Evolutionary conservation across 2,797 vertebrate genomes (phyloP).

Genomic region (Dromococcyx pavoninus): DNA sequence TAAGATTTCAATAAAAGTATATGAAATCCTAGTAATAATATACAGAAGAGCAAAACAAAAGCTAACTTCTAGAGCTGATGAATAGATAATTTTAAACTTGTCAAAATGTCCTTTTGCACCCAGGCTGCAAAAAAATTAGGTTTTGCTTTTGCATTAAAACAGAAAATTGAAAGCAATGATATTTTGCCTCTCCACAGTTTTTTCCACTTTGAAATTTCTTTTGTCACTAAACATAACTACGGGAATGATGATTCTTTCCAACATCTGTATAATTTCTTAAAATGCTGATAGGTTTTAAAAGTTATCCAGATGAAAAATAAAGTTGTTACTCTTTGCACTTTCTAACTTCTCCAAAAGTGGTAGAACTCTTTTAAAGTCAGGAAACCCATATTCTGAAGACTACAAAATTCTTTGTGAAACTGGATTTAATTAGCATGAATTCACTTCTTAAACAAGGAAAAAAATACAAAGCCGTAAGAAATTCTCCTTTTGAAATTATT

Average conservation of each 20-base stretch:
- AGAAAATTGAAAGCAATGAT: background rate
- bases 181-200: rapidly evolving
- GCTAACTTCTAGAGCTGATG: background rate
- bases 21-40: background rate
- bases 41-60: background rate
- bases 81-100: conserved; percentile 5
- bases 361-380: background rate
- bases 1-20: background rate
- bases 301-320: background rate
- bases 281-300: background rate
- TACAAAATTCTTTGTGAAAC: background rate
- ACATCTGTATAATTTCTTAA: background rate
- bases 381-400: background rate
- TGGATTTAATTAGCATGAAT: background rate
- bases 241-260: background rate
- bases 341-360: background rate
- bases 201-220: background rate
- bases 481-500: background rate
- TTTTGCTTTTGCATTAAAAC: background rate
- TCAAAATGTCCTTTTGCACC: background rate
- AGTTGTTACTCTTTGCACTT: background rate
- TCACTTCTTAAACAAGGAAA: background rate
- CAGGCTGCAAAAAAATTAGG: background rate
- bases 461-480: background rate
- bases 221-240: background rate